Evolutionary conservation across 2,888 invertebrate genomes (phyloP), one percentile per base, ranked within the genome.

Genomic region (Pseudococcus viburni): DNA sequence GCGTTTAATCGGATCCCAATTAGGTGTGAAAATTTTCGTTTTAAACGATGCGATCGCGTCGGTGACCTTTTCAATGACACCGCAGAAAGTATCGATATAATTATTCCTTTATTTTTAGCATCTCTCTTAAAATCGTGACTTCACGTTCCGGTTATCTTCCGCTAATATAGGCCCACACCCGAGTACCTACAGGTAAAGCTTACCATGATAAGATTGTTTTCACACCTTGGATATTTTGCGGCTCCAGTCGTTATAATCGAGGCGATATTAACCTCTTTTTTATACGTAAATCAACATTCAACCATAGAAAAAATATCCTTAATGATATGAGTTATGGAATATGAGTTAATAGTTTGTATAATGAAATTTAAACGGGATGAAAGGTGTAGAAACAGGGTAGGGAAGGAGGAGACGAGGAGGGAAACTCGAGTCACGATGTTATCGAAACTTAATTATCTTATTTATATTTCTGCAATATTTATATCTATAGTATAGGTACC

Each of bases 71-170:
- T 33, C 33, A 73, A 33, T 73, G 73, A 73, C 73, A 73, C 73
- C 73, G 73, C 33, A 22, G 64, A 64, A 22, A 64, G 73, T 73
- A 73, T 73, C 73, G 73, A 73, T 73, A 73, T 73, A 73, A 73
- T 73, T 73, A 73, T 73, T 33, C 73, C 17, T 73, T 73, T 73
- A 73, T 73, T 33, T 73, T 73, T 73, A 33, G 15, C 73, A 15
- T 33, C 73, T 33, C n/a, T 73, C 39, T 73, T 9, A 26, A 8
- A 64, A 22, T 73, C 73, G 73, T 73, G 73, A 73, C 73, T 73
- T 33, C 73, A 73, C 73, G 73, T 73, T 73, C 73, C 73, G 73
- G 33, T 73, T 73, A 73, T 73, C 73, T 73, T 73, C 73, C 73
- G 73, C 17, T 33, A 64, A 64, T 64, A 64, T 64, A 64, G 64